phyloP scores from a whole-genome alignment of 64 coral and sea anemone genomes.

The Trachythela sp. region DNA sequence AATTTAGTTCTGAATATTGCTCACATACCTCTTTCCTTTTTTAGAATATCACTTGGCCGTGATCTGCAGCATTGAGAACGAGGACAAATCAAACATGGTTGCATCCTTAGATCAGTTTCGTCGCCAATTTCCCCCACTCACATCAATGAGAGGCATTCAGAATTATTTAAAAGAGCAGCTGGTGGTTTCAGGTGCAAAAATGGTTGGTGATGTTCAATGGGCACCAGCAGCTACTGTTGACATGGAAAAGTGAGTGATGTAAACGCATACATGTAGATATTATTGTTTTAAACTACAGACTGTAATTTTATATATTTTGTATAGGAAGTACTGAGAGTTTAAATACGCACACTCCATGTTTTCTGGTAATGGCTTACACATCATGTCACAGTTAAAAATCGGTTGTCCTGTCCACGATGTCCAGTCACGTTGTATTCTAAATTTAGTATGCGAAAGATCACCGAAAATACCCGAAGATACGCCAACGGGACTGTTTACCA shows the following conservation, averaged over 20 bases:
- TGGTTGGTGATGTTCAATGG: slow-evolving; percentile 13
- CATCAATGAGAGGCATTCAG: slow-evolving; percentile 22
- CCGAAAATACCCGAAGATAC: too few relatives aligned
- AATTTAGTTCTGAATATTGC: too few relatives aligned
- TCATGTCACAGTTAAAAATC: too few relatives aligned
- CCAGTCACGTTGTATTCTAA: too few relatives aligned
- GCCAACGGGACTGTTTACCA: too few relatives aligned
- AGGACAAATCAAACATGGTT: slow-evolving; percentile 70
- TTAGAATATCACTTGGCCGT: slow-evolving; percentile 67
- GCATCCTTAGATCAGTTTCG: slow-evolving; percentile 74
- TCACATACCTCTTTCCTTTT: neutral
- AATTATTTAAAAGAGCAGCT: slow-evolving; percentile 34
- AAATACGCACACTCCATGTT: too few relatives aligned
- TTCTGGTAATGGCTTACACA: too few relatives aligned
- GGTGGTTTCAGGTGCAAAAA: neutral
- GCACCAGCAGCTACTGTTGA: slow-evolving; percentile 44
- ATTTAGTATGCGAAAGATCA: too few relatives aligned
- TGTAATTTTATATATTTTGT: too few relatives aligned
- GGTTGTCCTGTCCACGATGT: too few relatives aligned
- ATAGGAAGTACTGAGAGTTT: too few relatives aligned
- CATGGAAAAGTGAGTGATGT: slow-evolving; percentile 10
- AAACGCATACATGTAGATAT: neutral
- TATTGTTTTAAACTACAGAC: too few relatives aligned
- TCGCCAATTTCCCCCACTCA: slow-evolving; percentile 48
- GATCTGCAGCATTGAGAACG: slow-evolving; percentile 78